These are phyloP conservation scores for Rousettus leschenaultii DNA, from an alignment of 2,113 vertebrate species.

Conservation along the genomic window DNA sequence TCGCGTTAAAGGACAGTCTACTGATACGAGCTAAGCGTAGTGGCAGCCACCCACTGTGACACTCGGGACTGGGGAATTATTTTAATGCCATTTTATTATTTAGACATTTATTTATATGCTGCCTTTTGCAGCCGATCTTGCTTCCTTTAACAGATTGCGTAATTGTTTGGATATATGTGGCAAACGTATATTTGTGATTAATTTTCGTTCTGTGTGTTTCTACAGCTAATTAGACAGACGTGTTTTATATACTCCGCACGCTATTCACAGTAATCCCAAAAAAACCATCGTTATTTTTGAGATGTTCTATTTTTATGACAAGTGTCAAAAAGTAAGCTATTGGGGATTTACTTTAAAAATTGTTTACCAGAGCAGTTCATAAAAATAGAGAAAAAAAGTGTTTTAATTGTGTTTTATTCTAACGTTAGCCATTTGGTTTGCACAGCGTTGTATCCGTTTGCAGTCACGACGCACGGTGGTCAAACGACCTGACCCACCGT, in stretches of 20 bases:
- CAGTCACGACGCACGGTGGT: not conserved
- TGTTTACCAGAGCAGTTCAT: not conserved
- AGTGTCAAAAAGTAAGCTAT: not conserved
- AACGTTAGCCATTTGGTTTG: not conserved
- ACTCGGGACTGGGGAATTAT: not conserved
- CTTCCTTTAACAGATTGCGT: not conserved
- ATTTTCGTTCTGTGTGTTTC: not conserved
- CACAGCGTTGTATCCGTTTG: not conserved
- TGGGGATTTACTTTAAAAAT: not conserved
- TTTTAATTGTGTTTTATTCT: not conserved
- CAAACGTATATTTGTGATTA: not conserved
- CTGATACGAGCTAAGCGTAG: slow-evolving; percentile 19
- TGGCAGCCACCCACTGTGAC: not conserved
- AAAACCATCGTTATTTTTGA: not conserved
- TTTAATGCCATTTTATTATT: not conserved
- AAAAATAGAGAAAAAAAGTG: not conserved
- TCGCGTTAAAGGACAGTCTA: not conserved
- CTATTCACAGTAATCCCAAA: not conserved
- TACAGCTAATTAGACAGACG: not conserved
- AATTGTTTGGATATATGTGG: not conserved
- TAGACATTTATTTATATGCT: not conserved
- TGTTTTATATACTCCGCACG: not conserved
- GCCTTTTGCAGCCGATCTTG: not conserved
- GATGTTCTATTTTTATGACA: not conserved
- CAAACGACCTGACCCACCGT: too few relatives aligned